phyloP scores from a whole-genome alignment of 2,113 vertebrate species.

The Periophthalmodon schlosseri region DNA sequence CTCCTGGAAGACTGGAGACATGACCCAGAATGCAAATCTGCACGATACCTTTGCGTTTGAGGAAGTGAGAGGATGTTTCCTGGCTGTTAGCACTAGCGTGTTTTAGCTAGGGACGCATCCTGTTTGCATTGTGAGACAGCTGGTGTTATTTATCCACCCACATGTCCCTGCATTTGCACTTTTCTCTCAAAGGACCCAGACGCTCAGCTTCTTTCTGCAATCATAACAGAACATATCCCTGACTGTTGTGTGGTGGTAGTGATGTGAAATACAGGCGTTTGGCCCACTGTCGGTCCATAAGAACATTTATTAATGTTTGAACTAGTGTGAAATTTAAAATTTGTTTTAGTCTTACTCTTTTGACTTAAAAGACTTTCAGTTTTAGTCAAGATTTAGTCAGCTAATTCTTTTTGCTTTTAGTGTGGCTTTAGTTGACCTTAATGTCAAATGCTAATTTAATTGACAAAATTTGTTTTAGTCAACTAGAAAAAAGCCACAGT shows the following conservation, averaged over 20 bases:
- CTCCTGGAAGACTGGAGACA: not conserved
- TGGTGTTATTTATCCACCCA: constrained; percentile 61
- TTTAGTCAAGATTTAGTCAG: no score
- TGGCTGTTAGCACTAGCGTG: constrained; percentile 30
- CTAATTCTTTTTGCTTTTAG: no score
- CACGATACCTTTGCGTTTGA: not conserved
- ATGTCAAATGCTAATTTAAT: no score
- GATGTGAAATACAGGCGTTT: not conserved
- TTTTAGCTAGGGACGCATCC: constrained; percentile 33
- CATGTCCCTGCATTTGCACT: constrained; percentile 42
- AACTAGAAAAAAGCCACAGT: no score
- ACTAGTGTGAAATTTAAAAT: no score
- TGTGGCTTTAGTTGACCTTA: no score
- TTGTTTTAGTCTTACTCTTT: no score
- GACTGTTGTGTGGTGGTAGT: not conserved
- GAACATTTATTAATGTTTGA: not conserved
- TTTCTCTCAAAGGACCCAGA: constrained; percentile 33
- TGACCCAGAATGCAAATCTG: constrained; percentile 9
- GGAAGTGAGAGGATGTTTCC: constrained; percentile 28
- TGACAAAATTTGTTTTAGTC: no score
- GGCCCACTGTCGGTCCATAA: not conserved
- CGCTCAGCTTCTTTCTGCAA: constrained; percentile 6
- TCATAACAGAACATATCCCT: constrained; percentile 21
- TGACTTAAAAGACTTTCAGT: no score
- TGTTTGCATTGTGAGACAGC: constrained; percentile 56